Percentiles rank a stretch among this genome's conserved stretches.
Evolutionary conservation across 2,888 invertebrate species (phyloP).

Genomic region (Aromia moschata): DNA sequence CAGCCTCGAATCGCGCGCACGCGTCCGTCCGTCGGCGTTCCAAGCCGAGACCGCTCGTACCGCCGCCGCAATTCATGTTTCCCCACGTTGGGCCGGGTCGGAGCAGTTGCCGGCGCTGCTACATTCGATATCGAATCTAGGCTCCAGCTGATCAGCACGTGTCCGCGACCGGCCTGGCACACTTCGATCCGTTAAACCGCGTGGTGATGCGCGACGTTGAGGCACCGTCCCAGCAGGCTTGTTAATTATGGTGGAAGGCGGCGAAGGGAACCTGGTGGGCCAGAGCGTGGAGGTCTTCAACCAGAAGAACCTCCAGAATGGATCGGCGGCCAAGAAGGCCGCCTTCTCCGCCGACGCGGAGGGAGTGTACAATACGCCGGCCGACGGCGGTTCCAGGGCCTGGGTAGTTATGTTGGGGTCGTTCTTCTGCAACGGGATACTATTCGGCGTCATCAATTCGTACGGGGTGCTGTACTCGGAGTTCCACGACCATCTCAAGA

Average conservation of each 20-base stretch:
- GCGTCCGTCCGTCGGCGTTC: constrained; percentile 11
- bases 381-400: constrained; percentile 82
- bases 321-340: constrained; percentile 3
- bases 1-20: constrained; percentile 12
- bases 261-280: constrained; percentile 32
- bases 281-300: constrained; percentile 22
- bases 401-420: constrained; percentile 86
- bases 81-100: not conserved
- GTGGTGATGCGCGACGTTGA: constrained; percentile 34
- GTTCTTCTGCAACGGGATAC: constrained; percentile 87
- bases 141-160: constrained; percentile 34
- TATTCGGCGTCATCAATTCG: constrained; percentile 91
- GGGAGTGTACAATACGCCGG: constrained; percentile 61
- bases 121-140: constrained; percentile 18
- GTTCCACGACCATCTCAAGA: constrained; percentile 71
- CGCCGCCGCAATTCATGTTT: constrained; percentile 4
- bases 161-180: constrained; percentile 14
- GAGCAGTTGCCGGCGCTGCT: constrained; percentile 7
- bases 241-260: constrained; percentile 44
- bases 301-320: constrained; percentile 30
- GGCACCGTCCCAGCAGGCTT: constrained; percentile 27
- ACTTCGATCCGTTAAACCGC: constrained; percentile 2
- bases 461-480: constrained; percentile 83
- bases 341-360: not conserved
- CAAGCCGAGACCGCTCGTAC: constrained; percentile 7